Conservation (phyloP, 2,888 invertebrate genomes). For the Azorinus chamasolen region DNA sequence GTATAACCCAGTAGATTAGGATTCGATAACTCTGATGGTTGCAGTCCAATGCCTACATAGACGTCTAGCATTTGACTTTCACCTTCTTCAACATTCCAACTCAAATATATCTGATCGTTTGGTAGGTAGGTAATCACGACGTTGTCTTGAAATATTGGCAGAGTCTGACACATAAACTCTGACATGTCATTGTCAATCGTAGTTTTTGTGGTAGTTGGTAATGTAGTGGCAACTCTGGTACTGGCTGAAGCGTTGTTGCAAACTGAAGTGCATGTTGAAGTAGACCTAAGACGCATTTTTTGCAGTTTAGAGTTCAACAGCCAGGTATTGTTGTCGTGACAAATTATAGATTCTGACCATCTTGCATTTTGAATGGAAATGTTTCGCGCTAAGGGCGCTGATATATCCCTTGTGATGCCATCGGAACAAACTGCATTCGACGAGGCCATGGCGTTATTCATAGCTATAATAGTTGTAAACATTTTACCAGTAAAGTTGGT, state of each 20-base stretch:
- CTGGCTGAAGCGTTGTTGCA: conserved; percentile 11
- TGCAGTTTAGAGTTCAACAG: conserved; percentile 49
- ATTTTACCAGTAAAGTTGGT: conserved; percentile 40
- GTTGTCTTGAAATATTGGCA: conserved; percentile 17
- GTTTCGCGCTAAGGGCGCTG: conserved; percentile 57
- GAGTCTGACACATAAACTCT: conserved; percentile 28
- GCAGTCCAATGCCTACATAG: conserved; percentile 58
- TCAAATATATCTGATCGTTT: conserved; percentile 52
- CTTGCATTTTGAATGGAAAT: conserved; percentile 48
- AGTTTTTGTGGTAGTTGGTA: conserved; percentile 7
- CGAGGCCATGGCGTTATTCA: conserved; percentile 72
- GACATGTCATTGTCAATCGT: conserved; percentile 32
- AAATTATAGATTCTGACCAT: conserved; percentile 50
- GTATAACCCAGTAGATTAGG: conserved; percentile 56
- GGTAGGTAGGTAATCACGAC: conserved; percentile 53
- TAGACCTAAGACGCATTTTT: conserved; percentile 21
- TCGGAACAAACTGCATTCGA: conserved; percentile 74
- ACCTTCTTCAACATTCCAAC: conserved; percentile 57
- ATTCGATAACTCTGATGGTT: not conserved
- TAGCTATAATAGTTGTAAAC: conserved; percentile 64
- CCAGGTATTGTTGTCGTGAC: conserved; percentile 44
- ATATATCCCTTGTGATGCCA: conserved; percentile 68
- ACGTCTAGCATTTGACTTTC: conserved; percentile 65
- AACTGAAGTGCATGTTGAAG: conserved; percentile 16
- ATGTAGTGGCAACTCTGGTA: not conserved